These are phyloP conservation scores for Sebastes matsubarae DNA, from an alignment of 2,797 vertebrate genomes.

Conservation along the genomic window DNA sequence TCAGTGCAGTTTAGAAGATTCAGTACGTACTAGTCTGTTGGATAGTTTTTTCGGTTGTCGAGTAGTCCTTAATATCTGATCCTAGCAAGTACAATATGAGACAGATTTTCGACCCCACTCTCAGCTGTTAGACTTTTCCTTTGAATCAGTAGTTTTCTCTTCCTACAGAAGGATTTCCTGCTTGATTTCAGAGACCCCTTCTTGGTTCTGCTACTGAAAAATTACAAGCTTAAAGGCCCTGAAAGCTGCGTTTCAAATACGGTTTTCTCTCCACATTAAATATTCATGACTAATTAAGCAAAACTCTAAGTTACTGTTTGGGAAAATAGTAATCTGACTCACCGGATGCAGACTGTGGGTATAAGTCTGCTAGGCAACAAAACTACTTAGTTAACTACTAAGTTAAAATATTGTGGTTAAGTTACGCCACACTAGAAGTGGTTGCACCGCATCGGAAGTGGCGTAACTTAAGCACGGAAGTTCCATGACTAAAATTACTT, in stretches of 20 bases:
- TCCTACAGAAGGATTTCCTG: background rate
- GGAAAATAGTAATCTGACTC: no score
- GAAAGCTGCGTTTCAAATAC: background rate
- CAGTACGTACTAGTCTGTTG: background rate
- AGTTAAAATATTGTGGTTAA: no score
- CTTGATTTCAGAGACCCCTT: background rate
- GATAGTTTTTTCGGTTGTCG: background rate
- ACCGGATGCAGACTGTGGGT: no score
- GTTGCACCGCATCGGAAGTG: no score
- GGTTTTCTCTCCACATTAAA: background rate
- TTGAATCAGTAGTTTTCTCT: background rate
- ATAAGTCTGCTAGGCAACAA: no score
- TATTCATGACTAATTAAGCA: background rate
- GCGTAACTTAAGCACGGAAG: no score
- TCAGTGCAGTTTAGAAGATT: background rate
- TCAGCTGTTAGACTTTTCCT: background rate
- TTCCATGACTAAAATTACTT: rapidly evolving
- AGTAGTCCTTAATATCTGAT: background rate
- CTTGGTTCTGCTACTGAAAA: background rate
- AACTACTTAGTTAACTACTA: no score
- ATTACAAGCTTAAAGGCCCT: background rate
- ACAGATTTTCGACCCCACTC: rapidly evolving
- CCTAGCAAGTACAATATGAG: background rate
- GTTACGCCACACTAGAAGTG: no score
- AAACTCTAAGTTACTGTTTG: background rate